These are phyloP conservation scores for Adelosebastes latens DNA, from an alignment of 2,797 vertebrate species.

Conservation along the genomic window DNA sequence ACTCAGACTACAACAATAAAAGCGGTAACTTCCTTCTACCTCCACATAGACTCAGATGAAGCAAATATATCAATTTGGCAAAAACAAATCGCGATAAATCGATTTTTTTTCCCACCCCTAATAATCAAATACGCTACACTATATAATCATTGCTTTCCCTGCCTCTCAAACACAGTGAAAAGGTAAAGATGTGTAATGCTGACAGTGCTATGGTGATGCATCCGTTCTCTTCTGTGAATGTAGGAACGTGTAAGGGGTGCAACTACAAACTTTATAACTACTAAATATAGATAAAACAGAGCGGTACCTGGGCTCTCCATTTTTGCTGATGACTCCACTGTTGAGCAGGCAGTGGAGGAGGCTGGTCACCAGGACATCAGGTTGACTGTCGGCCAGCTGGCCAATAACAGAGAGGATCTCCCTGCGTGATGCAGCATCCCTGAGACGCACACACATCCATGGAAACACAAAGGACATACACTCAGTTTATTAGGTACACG, in stretches of 20 bases:
- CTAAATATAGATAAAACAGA: not conserved
- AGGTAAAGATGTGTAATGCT: not conserved
- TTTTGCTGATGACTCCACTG: constrained; percentile 89
- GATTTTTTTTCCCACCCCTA: not conserved
- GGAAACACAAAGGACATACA: not conserved
- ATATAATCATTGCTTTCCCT: not conserved
- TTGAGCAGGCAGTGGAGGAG: constrained; percentile 91
- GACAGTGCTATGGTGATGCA: not conserved
- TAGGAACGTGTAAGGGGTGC: not conserved
- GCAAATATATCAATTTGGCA: too few species aligned
- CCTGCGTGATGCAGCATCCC: constrained; percentile 93
- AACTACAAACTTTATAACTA: not conserved
- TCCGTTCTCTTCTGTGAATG: not conserved
- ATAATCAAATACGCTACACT: not conserved
- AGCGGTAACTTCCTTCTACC: too few species aligned
- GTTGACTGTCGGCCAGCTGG: constrained; percentile 90
- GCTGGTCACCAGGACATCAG: constrained; percentile 87
- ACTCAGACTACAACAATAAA: too few species aligned
- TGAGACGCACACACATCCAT: constrained; percentile 46
- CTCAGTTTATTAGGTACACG: not conserved
- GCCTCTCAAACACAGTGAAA: not conserved
- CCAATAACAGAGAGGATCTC: constrained; percentile 90
- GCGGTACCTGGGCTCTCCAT: constrained; percentile 87
- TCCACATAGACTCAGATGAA: too few species aligned
- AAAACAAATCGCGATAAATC: too few species aligned